These are phyloP conservation scores for Candoia aspera DNA, from an alignment of 2,113 vertebrate genomes.

Conservation along the genomic window DNA sequence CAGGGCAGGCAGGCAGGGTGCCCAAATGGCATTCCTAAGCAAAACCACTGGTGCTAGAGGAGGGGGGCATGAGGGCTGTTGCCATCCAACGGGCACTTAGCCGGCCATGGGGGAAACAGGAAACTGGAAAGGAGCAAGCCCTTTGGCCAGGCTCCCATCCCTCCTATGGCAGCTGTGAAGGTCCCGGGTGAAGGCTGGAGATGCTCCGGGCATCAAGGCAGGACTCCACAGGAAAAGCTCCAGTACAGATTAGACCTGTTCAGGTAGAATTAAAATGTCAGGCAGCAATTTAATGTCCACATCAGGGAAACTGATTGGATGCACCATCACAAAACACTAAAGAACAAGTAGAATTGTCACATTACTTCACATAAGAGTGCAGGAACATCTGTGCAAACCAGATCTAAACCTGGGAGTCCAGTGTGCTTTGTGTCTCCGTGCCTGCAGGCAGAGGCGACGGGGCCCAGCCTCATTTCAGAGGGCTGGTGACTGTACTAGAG, in stretches of 20 bases:
- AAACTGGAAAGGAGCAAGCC: no score
- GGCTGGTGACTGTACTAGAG: no score
- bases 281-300: not conserved
- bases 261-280: not conserved
- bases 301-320: not conserved
- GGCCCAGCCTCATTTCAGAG: not conserved
- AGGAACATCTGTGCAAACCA: not conserved
- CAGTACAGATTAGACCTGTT: not conserved
- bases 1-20: not conserved
- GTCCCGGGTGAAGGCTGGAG: not conserved
- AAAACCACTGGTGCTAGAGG: no score
- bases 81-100: no score
- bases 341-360: not conserved
- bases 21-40: no score
- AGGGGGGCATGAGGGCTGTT: no score
- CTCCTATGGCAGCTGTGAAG: not conserved
- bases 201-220: not conserved
- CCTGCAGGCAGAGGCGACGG: no score
- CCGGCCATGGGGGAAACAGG: no score
- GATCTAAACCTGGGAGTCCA: not conserved
- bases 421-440: not conserved
- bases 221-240: not conserved
- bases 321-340: not conserved
- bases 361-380: not conserved
- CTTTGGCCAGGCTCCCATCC: no score